phyloP scores from a whole-genome alignment of 2,888 invertebrate species.

The Diploptera punctata region DNA sequence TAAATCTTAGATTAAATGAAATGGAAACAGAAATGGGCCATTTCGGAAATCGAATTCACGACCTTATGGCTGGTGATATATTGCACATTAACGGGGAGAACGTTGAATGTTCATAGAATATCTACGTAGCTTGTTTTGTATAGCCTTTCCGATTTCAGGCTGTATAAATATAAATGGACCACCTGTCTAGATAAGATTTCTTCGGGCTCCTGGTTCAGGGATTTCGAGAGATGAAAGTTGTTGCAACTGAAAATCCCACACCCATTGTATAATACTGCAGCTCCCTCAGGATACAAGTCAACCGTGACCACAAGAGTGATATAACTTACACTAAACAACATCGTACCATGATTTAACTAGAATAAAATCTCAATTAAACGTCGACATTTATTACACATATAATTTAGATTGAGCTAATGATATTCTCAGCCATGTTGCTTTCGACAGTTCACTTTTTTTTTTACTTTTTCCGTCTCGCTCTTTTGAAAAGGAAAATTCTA shows the following conservation, averaged over 20 bases:
- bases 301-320: background rate
- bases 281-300: background rate
- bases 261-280: conserved; percentile 13
- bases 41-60: no score
- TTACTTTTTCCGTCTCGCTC: no score
- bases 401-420: background rate
- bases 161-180: conserved; percentile 8
- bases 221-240: background rate
- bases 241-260: conserved; percentile 3
- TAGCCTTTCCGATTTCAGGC: background rate
- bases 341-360: background rate
- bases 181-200: conserved; percentile 15
- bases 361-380: background rate
- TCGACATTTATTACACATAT: background rate
- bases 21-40: no score
- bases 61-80: no score
- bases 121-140: no score
- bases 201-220: background rate
- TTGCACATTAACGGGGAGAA: no score
- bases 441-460: background rate
- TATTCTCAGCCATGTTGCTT: background rate
- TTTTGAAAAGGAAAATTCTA: no score
- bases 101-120: no score
- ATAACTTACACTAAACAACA: background rate
- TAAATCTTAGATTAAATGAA: no score